Conservation (phyloP, 2,113 vertebrate genomes). For the Willisornis vidua region DNA sequence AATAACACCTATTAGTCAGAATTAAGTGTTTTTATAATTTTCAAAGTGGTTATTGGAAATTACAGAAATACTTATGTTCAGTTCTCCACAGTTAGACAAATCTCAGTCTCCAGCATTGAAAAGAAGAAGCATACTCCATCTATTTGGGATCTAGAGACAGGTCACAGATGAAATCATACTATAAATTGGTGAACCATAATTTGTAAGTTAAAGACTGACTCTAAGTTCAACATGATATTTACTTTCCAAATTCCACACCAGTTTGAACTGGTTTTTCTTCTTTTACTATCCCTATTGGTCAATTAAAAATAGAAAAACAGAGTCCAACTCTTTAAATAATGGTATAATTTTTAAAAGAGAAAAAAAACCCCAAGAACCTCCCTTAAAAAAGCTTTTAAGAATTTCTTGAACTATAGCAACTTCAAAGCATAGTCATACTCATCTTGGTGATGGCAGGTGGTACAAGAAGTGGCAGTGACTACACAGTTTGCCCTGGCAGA, state of each 20-base stretch:
- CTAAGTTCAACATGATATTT: background rate
- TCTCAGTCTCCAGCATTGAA: background rate
- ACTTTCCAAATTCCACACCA: background rate
- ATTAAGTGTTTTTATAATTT: background rate
- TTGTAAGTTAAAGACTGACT: background rate
- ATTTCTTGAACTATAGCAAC: background rate
- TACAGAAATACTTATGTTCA: background rate
- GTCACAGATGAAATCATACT: background rate
- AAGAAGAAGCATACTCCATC: background rate
- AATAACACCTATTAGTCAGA: background rate
- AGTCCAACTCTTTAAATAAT: background rate
- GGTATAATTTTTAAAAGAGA: background rate
- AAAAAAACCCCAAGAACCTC: background rate
- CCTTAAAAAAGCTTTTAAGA: background rate
- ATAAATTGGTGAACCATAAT: background rate
- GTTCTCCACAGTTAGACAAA: background rate
- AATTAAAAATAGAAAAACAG: background rate
- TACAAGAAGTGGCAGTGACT: background rate
- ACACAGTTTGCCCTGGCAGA: rapidly evolving
- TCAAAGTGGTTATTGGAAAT: background rate
- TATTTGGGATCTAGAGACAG: background rate
- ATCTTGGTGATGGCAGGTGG: background rate
- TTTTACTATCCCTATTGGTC: background rate
- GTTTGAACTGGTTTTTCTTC: background rate
- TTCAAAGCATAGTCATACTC: background rate